Evolutionary conservation across 2,113 vertebrate species (phyloP).

Genomic region (Ciconia maguari): DNA sequence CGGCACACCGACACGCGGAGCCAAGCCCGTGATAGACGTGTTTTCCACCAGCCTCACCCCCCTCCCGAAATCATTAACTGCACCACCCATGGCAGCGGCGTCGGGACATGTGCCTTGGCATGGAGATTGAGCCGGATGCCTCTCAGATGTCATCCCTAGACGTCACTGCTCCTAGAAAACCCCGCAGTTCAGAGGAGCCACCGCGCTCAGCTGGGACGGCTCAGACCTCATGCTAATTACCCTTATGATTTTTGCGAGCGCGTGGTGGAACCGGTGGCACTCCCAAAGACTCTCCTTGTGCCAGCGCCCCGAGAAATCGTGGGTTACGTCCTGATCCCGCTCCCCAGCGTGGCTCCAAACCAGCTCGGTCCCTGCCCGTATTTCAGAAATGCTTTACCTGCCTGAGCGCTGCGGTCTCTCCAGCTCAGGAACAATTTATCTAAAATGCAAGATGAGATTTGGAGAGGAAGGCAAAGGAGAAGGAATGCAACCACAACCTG

Average conservation of each 20-base stretch:
- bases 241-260: neutral
- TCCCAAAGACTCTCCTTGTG: neutral
- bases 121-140: neutral
- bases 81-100: neutral
- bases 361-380: neutral
- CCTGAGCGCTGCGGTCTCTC: neutral
- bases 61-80: neutral
- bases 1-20: accelerated
- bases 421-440: neutral
- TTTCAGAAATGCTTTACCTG: conserved; percentile 7
- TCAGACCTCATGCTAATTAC: neutral
- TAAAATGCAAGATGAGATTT: neutral
- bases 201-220: neutral
- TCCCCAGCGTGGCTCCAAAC: neutral
- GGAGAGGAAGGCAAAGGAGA: neutral
- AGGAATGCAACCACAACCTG: neutral
- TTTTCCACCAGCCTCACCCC: neutral
- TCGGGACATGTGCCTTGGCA: neutral
- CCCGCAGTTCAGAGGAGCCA: neutral
- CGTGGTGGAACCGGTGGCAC: neutral
- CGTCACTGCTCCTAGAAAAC: neutral
- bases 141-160: neutral
- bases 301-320: neutral
- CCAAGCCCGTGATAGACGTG: accelerated
- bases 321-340: neutral